phyloP scores from a whole-genome alignment of 2,888 invertebrate genomes.

The Shargacucullia verbasci region DNA sequence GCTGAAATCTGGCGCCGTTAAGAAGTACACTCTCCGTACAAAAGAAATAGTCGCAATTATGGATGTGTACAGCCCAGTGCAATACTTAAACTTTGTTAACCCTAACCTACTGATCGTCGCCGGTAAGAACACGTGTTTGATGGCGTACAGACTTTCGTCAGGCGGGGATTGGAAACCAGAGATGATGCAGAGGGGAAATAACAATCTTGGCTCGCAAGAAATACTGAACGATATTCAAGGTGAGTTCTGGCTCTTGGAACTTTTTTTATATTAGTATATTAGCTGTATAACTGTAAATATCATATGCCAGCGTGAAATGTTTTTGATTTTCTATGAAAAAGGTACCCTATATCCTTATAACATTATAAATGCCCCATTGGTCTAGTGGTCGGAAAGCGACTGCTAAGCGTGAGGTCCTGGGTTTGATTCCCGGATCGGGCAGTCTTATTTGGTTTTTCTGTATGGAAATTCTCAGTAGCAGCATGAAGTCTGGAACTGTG shows the following conservation, averaged over 20 bases:
- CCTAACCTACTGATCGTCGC: conserved; percentile 76
- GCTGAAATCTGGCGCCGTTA: conserved; percentile 79
- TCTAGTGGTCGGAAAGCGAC: too few species aligned
- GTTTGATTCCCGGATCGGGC: too few species aligned
- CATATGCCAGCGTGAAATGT: too few species aligned
- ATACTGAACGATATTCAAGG: conserved; percentile 82
- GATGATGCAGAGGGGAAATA: conserved; percentile 80
- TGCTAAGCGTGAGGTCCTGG: too few species aligned
- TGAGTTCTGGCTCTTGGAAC: conserved; percentile 35
- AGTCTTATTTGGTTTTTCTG: too few species aligned
- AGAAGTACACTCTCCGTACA: conserved; percentile 77
- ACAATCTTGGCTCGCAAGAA: conserved; percentile 83
- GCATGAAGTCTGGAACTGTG: too few species aligned
- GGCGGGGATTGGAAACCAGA: conserved; percentile 75
- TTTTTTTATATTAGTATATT: too few species aligned
- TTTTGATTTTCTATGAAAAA: too few species aligned
- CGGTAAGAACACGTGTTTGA: conserved; percentile 78
- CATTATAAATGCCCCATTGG: too few species aligned
- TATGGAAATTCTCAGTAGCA: too few species aligned
- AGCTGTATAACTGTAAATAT: too few species aligned
- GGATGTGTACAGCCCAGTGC: conserved; percentile 79
- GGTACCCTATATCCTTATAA: too few species aligned
- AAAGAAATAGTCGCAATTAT: conserved; percentile 75
- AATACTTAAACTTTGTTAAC: conserved; percentile 79
- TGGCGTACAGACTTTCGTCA: conserved; percentile 73